These are phyloP conservation scores for Pseudochirops cupreus DNA, from an alignment of 2,797 vertebrate species.

Conservation along the genomic window DNA sequence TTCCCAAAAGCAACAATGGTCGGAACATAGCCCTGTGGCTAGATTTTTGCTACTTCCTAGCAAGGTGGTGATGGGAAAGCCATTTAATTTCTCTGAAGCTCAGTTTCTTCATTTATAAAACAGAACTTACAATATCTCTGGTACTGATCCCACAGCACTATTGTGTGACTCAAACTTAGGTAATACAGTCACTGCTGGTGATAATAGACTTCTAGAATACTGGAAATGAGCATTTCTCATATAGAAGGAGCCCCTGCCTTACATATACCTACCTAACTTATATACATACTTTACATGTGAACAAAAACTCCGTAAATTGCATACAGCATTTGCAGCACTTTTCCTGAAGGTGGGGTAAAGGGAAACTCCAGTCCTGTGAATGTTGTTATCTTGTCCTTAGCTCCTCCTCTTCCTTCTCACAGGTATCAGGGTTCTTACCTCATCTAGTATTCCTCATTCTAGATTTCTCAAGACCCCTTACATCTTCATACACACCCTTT, in stretches of 20 bases:
- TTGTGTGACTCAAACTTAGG: neutral
- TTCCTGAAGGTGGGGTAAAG: neutral
- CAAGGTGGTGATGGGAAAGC: neutral
- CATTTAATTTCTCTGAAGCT: neutral
- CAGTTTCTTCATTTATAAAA: neutral
- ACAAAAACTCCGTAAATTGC: neutral
- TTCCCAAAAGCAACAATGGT: neutral
- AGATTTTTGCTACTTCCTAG: neutral
- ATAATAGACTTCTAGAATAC: neutral
- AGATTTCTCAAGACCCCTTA: neutral
- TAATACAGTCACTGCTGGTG: neutral
- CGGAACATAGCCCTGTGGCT: neutral
- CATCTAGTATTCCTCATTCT: neutral
- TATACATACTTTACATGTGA: neutral
- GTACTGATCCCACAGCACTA: neutral
- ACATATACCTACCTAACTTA: neutral
- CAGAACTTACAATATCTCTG: neutral
- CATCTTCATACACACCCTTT: neutral
- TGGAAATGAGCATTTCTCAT: neutral
- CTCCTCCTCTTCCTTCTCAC: neutral
- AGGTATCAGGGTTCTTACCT: neutral
- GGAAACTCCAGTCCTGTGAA: neutral
- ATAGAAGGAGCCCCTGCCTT: neutral
- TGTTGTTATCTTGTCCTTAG: neutral
- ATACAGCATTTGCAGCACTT: neutral